phyloP scores from a whole-genome alignment of 2,888 invertebrate genomes.

The Meiosimyza decipiens region DNA sequence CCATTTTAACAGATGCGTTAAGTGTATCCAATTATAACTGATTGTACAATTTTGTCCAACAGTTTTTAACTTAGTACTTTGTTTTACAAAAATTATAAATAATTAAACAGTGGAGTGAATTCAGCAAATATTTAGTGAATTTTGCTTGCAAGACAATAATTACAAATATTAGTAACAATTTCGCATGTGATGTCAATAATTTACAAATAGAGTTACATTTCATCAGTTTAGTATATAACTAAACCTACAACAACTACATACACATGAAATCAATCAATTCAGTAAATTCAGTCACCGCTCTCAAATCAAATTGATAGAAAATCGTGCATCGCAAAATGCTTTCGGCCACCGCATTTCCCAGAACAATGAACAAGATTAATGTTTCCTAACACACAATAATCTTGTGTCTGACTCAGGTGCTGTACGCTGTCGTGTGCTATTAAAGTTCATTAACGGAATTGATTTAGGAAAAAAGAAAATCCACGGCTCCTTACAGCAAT shows the following conservation, averaged over 20 bases:
- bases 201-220: too few relatives aligned
- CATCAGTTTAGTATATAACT: too few relatives aligned
- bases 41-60: slow-evolving; percentile 24
- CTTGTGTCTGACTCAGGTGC: neutral
- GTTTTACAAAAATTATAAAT: too few relatives aligned
- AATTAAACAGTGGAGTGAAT: too few relatives aligned
- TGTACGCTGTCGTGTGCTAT: neutral
- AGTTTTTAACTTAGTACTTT: neutral
- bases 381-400: neutral
- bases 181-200: too few relatives aligned
- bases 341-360: slow-evolving; percentile 19
- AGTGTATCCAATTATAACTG: slow-evolving; percentile 32
- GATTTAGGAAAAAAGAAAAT: slow-evolving; percentile 12
- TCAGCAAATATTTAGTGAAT: too few relatives aligned
- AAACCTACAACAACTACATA: neutral
- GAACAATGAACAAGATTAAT: slow-evolving; percentile 25
- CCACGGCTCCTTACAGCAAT: neutral
- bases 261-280: slow-evolving; percentile 15
- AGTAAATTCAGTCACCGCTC: neutral
- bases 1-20: slow-evolving; percentile 31
- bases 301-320: slow-evolving; percentile 16
- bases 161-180: too few relatives aligned
- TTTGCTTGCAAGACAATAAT: too few relatives aligned
- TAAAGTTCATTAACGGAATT: slow-evolving; percentile 14
- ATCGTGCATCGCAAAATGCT: slow-evolving; percentile 27